Conservation (phyloP, 2,888 invertebrate species). For the Tridacna crocea region DNA sequence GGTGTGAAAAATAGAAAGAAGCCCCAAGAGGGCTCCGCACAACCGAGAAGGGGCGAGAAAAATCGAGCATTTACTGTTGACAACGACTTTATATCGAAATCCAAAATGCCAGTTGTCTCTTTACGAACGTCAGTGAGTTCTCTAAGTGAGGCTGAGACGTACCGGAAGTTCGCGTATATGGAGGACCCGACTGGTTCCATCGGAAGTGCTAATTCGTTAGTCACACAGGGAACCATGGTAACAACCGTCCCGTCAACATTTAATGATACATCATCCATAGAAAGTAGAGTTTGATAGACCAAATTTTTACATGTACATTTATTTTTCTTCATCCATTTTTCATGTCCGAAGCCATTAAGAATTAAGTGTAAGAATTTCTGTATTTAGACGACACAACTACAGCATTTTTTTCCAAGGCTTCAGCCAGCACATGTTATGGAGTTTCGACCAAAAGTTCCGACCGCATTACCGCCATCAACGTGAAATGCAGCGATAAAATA, state of each 20-base stretch:
- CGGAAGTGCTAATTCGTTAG: conserved; percentile 33
- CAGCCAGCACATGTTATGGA: too few species aligned
- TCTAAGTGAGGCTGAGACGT: conserved; percentile 50
- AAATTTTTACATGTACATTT: too few species aligned
- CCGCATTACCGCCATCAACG: too few species aligned
- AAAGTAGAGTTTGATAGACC: conserved; percentile 16
- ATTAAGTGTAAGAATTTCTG: too few species aligned
- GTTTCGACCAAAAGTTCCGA: too few species aligned
- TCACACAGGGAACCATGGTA: conserved; percentile 27
- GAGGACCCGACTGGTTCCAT: conserved; percentile 32
- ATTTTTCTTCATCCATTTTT: too few species aligned
- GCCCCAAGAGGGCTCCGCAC: neutral
- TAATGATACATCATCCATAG: conserved; percentile 25
- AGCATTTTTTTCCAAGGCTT: too few species aligned
- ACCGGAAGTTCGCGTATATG: conserved; percentile 42
- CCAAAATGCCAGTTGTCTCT: neutral
- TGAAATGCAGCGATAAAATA: too few species aligned
- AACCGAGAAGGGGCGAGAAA: neutral
- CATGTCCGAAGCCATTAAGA: too few species aligned
- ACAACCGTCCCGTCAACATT: conserved; percentile 32
- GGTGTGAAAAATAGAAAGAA: neutral
- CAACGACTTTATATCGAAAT: neutral
- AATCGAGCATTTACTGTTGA: conserved; percentile 28
- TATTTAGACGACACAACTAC: too few species aligned
- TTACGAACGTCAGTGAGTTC: conserved; percentile 45